These are phyloP conservation scores for Rhombomys opimus DNA, from an alignment of 2,113 vertebrate species.

Conservation along the genomic window DNA sequence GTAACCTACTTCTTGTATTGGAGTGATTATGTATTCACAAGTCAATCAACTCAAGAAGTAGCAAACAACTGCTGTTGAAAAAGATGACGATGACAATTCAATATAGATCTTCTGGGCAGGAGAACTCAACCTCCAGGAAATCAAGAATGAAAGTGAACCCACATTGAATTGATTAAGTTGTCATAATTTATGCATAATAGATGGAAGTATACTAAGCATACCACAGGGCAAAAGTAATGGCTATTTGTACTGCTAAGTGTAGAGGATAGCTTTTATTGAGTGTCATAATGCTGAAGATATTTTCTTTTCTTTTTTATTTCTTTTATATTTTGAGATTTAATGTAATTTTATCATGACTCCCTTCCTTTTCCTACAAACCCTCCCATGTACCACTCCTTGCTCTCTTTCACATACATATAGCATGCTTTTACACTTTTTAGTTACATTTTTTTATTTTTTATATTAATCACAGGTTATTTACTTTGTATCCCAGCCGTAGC, in stretches of 20 bases:
- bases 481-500: too few species aligned
- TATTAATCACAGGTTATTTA: too few species aligned
- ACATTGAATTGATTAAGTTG: conserved; percentile 57
- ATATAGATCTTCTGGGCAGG: conserved; percentile 6
- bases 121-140: conserved; percentile 46
- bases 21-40: conserved; percentile 39
- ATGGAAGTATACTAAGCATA: conserved; percentile 19
- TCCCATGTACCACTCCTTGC: too few species aligned
- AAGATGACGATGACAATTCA: conserved; percentile 68
- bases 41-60: conserved; percentile 57
- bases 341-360: too few species aligned
- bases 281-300: neutral
- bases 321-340: too few species aligned
- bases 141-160: conserved; percentile 54
- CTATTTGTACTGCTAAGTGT: neutral
- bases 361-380: too few species aligned
- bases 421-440: too few species aligned
- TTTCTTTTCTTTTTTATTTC: neutral
- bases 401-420: too few species aligned
- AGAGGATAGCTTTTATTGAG: conserved; percentile 21
- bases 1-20: conserved; percentile 35
- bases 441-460: too few species aligned
- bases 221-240: conserved; percentile 11
- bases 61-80: conserved; percentile 54
- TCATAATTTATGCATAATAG: conserved; percentile 11